Conservation (phyloP, 2,797 vertebrate species). For the Synanceia verrucosa region DNA sequence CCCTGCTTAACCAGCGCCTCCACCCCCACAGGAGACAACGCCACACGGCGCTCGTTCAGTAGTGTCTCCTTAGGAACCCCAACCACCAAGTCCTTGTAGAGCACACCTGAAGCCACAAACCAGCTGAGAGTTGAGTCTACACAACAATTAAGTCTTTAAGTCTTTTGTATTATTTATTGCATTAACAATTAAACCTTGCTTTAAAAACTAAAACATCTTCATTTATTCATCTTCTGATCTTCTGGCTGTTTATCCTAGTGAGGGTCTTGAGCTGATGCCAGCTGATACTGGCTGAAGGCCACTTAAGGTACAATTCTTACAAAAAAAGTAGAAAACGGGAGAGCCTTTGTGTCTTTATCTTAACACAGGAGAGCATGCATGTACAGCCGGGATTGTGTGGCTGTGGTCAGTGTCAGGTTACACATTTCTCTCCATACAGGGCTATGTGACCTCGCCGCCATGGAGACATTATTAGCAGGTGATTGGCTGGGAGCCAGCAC, state of each 20-base stretch:
- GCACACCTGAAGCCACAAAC: conserved; percentile 66
- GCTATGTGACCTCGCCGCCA: conserved; percentile 70
- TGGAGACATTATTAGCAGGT: conserved; percentile 83
- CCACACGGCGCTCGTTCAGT: conserved; percentile 79
- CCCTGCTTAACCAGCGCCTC: conserved; percentile 82
- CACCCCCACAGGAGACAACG: conserved; percentile 75
- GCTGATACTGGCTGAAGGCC: too few species aligned
- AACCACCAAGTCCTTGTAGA: conserved; percentile 79
- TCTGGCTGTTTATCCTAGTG: too few species aligned
- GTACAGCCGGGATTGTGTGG: conserved; percentile 18
- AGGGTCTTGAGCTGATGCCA: too few species aligned
- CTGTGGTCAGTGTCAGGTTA: conserved; percentile 68
- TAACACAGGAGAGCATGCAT: conserved; percentile 7
- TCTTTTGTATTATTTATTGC: too few species aligned
- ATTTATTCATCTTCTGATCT: too few species aligned
- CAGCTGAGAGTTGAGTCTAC: background rate
- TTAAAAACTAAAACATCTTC: background rate
- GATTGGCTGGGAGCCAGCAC: conserved; percentile 78
- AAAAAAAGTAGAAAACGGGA: background rate
- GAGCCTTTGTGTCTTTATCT: background rate
- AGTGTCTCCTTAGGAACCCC: conserved; percentile 81
- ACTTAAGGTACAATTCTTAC: too few species aligned
- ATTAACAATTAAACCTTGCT: background rate
- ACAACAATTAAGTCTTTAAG: too few species aligned
- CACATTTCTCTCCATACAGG: conserved; percentile 81